Percentiles rank a stretch among this genome's conserved stretches.
phyloP scores from a whole-genome alignment of 2,113 vertebrate genomes.

The Thalassarche chlororhynchos region DNA sequence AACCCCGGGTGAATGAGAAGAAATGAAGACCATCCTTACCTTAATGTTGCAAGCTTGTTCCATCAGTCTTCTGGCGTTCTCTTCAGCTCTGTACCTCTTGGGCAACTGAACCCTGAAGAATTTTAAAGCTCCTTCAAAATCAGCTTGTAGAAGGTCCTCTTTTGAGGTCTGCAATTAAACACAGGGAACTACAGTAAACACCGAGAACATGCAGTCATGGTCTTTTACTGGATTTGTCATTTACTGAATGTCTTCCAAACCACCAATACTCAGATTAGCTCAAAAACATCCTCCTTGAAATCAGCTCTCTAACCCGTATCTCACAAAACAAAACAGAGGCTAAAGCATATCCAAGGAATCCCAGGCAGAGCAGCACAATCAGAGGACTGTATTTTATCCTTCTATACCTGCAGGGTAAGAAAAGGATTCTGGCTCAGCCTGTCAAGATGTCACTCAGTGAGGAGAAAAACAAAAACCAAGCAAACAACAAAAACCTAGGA shows the following conservation, averaged over 20 bases:
- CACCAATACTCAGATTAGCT: background rate
- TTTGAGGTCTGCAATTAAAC: slow-evolving; percentile 90
- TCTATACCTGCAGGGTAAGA: background rate
- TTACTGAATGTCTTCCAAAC: background rate
- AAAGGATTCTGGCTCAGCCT: background rate
- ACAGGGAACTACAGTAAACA: slow-evolving; percentile 1
- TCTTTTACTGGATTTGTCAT: background rate
- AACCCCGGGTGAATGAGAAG: background rate
- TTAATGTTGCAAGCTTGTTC: slow-evolving; percentile 99
- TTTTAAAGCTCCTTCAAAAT: slow-evolving; percentile 98
- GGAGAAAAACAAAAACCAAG: background rate
- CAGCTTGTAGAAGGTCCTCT: slow-evolving; percentile 96
- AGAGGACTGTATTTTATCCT: background rate
- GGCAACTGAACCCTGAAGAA: slow-evolving; percentile 98
- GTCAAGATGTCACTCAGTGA: background rate
- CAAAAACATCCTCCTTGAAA: background rate
- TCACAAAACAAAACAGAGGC: background rate
- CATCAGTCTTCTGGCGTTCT: slow-evolving; percentile 96
- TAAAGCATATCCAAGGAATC: background rate
- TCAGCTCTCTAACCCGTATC: background rate
- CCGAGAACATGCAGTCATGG: background rate
- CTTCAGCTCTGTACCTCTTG: slow-evolving; percentile 96
- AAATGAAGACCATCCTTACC: slow-evolving; percentile 70
- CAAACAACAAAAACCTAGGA: background rate
- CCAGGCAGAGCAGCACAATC: background rate